Conservation (phyloP, 2,113 vertebrate species). For the Takifugu bimaculatus region DNA sequence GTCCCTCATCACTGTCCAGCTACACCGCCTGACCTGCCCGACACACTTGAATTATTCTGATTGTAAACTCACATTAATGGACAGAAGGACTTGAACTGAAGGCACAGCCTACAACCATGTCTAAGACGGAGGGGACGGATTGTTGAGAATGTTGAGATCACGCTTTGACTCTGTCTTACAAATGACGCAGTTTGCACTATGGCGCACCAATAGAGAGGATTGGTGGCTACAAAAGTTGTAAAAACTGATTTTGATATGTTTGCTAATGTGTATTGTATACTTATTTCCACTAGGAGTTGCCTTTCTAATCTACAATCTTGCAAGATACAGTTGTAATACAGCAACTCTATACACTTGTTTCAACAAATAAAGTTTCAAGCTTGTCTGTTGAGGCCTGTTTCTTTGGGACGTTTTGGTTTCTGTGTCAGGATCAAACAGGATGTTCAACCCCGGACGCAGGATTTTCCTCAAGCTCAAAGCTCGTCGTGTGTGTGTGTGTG, state of each 20-base stretch:
- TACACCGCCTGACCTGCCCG: slow-evolving; percentile 74
- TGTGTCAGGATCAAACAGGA: not conserved
- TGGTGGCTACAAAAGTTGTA: slow-evolving; percentile 91
- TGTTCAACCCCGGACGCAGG: not conserved
- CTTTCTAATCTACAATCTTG: slow-evolving; percentile 81
- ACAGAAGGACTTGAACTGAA: slow-evolving; percentile 82
- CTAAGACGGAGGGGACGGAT: slow-evolving; percentile 58
- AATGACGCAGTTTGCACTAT: slow-evolving; percentile 89
- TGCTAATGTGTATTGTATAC: slow-evolving; percentile 91
- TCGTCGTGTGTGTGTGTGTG: no score
- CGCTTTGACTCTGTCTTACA: slow-evolving; percentile 78
- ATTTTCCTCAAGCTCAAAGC: no score
- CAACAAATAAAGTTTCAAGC: slow-evolving; percentile 81
- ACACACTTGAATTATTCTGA: slow-evolving; percentile 85
- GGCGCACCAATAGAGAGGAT: slow-evolving; percentile 85
- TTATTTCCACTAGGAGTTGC: slow-evolving; percentile 89
- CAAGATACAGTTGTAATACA: slow-evolving; percentile 78
- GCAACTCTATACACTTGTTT: slow-evolving; percentile 75
- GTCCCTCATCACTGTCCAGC: slow-evolving; percentile 61
- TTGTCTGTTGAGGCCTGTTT: slow-evolving; percentile 73
- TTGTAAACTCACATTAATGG: slow-evolving; percentile 77
- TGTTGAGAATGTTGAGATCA: slow-evolving; percentile 65
- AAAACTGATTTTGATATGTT: slow-evolving; percentile 88
- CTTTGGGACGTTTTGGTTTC: slow-evolving; percentile 15
- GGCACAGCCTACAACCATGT: slow-evolving; percentile 69